A percentile compares a stretch with the other conserved stretches of the same genome.
phyloP scores from a whole-genome alignment of 2,888 invertebrate genomes.

The Pharmacophagus antenor region DNA sequence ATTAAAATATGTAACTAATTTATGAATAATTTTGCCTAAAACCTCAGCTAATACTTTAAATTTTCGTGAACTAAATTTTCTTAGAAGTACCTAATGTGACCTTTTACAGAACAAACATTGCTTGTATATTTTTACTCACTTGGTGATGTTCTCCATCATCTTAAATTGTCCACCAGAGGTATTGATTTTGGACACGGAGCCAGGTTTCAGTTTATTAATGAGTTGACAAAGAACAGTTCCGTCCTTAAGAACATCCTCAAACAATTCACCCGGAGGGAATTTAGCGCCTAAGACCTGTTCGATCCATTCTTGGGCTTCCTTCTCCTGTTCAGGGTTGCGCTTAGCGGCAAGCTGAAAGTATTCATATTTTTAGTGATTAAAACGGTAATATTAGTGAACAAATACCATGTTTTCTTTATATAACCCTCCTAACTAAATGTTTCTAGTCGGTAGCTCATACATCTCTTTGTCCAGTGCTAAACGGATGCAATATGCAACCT shows the following conservation, averaged over 20 bases:
- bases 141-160: slow-evolving; percentile 99
- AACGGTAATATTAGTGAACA: neutral
- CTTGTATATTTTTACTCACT: slow-evolving; percentile 81
- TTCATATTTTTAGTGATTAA: slow-evolving; percentile 9
- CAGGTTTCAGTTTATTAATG: slow-evolving; percentile 96
- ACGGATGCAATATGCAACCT: neutral
- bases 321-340: slow-evolving; percentile 90
- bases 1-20: too few species aligned
- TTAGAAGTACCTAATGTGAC: neutral
- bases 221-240: slow-evolving; percentile 95
- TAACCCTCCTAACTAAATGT: neutral
- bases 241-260: slow-evolving; percentile 95
- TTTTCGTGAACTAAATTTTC: neutral
- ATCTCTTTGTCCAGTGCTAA: neutral
- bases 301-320: slow-evolving; percentile 96
- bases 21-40: neutral
- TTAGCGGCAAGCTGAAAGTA: slow-evolving; percentile 87
- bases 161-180: slow-evolving; percentile 98
- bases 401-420: neutral
- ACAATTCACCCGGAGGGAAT: slow-evolving; percentile 89
- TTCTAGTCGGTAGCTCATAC: neutral
- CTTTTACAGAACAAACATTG: too few species aligned
- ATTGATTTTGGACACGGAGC: slow-evolving; percentile 94
- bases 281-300: slow-evolving; percentile 92
- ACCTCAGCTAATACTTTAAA: neutral